Evolutionary conservation across 2,888 invertebrate species (phyloP).

Genomic region (Dugesia japonica): DNA sequence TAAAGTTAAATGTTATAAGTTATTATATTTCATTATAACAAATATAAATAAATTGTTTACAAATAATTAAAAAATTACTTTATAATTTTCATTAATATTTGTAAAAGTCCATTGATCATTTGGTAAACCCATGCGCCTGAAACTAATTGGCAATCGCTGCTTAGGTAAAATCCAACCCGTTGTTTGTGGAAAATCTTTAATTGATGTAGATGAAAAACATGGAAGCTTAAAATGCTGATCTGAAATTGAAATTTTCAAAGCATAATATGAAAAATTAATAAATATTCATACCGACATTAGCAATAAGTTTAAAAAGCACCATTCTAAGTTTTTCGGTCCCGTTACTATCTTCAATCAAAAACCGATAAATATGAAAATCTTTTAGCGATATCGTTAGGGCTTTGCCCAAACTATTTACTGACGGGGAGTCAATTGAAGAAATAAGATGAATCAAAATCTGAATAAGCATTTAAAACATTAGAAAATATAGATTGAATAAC

Average conservation of each 20-base stretch:
- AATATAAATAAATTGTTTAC: no score
- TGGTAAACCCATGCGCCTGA: slow-evolving; percentile 78
- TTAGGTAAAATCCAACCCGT: neutral
- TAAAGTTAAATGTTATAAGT: no score
- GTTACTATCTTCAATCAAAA: neutral
- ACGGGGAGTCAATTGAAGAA: neutral
- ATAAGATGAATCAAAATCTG: slow-evolving; percentile 11
- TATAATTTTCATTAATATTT: slow-evolving; percentile 72
- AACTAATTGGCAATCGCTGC: slow-evolving; percentile 46
- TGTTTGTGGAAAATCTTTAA: neutral
- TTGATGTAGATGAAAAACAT: neutral
- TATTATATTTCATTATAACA: no score
- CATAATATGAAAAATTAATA: no score
- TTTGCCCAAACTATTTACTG: neutral
- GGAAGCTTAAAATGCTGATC: neutral
- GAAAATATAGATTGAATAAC: no score
- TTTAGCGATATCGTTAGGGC: neutral
- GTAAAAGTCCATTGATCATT: slow-evolving; percentile 78
- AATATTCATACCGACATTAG: neutral
- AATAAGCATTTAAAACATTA: no score
- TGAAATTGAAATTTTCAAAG: no score
- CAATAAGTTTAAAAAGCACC: neutral
- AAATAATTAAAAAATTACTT: no score
- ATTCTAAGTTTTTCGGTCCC: neutral
- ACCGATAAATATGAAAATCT: neutral